Evolutionary conservation across 1,140 invertebrate genomes (phyloP), one percentile per base, ranked within the genome.

Genomic region (Trypoxylus dichotomus): DNA sequence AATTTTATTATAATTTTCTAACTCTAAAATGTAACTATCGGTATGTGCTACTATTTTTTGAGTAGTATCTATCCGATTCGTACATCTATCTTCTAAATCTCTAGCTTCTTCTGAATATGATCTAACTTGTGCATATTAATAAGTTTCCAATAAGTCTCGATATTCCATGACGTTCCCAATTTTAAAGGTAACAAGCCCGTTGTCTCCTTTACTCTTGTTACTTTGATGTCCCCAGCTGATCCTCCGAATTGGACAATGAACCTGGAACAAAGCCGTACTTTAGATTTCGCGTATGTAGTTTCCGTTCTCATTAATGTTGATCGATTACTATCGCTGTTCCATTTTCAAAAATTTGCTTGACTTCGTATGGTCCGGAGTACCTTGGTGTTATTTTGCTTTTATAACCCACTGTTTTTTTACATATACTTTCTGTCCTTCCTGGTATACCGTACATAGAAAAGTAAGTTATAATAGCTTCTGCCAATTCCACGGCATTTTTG

Each of bases 401-500:
- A n/a, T 71, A 71, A 6, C 29, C 29, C 27, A n/a, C 5, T 3
- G 63, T 8, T 71, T 32, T n/a, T 0, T 71, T 71, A 15, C n/a
- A n/a, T n/a, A n/a, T n/a, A n/a, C n/a, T n/a, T n/a, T n/a, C n/a
- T n/a, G n/a, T n/a, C n/a, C n/a, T n/a, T n/a, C n/a, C n/a, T n/a
- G 76, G 76, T 10, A 43, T 24, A 24, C 76, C 58, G 27, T 77
- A 77, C 3, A 37, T 10, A 3, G n/a, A 32, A 77, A 77, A 77
- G 37, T 77, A 77, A 3, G 15, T 68, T 29, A 77, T 29, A 29
- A 77, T 8, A 7, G 60, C 76, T 8, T 77, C 60, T 32, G 58
- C 58, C 10, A 37, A 71, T 63, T 77, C 54, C 6, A 77, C 21
- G 2, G 76, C 60, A 77, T 77, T 77, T 77, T 71, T 77, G 41